Conservation (phyloP, 2,888 invertebrate genomes). For the Leptogaster cylindrica region DNA sequence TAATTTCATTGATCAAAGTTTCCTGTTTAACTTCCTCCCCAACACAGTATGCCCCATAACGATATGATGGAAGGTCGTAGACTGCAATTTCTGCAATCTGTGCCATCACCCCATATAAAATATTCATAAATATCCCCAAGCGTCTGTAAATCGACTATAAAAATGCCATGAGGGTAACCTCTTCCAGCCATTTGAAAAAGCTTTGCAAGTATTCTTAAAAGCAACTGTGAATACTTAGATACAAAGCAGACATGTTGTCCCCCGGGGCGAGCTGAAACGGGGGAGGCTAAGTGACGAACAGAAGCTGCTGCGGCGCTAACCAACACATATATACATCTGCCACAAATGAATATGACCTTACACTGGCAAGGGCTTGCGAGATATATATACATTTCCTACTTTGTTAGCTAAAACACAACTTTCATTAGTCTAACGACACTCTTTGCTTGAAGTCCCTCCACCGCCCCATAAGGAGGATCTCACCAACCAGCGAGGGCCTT, state of each 20-base stretch:
- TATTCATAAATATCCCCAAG: conserved; percentile 1
- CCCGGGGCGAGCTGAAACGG: background rate
- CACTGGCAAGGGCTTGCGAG: background rate
- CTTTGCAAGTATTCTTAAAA: background rate
- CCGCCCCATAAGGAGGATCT: too few species aligned
- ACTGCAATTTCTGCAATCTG: background rate
- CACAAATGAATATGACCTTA: background rate
- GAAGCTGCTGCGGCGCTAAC: background rate
- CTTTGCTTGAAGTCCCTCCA: too few species aligned
- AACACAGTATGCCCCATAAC: background rate
- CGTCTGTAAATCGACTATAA: conserved; percentile 9
- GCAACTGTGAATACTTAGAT: background rate
- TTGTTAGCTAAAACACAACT: background rate
- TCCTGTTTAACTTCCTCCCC: conserved; percentile 1
- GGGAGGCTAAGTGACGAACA: background rate
- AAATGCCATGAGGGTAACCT: conserved; percentile 1
- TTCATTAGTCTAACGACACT: background rate
- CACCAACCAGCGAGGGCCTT: too few species aligned
- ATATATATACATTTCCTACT: background rate
- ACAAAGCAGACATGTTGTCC: background rate
- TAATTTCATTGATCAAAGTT: background rate
- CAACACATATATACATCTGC: background rate
- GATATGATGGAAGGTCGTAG: background rate
- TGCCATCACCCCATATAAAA: background rate
- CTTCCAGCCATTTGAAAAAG: background rate